phyloP scores from a whole-genome alignment of 2,113 vertebrate species.

The Piaya cayana region DNA sequence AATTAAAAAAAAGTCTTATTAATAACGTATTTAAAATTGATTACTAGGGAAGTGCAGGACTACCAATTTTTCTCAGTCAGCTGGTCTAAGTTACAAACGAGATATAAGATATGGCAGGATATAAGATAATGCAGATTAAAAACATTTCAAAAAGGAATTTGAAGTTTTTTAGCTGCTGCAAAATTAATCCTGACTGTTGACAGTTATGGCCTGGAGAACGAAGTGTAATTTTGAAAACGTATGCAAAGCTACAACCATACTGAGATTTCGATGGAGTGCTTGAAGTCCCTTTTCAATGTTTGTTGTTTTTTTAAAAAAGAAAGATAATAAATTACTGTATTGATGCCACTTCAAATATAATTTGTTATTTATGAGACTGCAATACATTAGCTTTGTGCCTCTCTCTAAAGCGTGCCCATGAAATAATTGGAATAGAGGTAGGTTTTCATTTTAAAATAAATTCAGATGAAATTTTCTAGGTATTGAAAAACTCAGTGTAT shows the following conservation, averaged over 20 bases:
- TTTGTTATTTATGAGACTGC: not conserved
- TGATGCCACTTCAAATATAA: not conserved
- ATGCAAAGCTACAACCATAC: not conserved
- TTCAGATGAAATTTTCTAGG: not conserved
- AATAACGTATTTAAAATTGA: not conserved
- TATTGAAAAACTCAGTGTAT: not conserved
- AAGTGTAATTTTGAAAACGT: not conserved
- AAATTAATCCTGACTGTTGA: not conserved
- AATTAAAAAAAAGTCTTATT: not conserved
- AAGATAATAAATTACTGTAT: not conserved
- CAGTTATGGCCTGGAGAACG: not conserved
- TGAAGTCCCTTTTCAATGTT: not conserved
- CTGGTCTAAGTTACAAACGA: not conserved
- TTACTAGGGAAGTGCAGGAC: not conserved
- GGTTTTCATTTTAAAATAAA: not conserved
- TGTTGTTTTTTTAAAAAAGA: no score
- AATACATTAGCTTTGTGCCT: not conserved
- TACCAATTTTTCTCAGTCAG: not conserved
- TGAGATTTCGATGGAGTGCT: not conserved
- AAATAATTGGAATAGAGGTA: not conserved
- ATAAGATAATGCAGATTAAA: not conserved
- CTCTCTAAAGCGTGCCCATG: not conserved
- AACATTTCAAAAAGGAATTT: not conserved
- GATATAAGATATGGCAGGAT: not conserved
- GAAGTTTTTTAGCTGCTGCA: not conserved